Base-by-base conservation (phyloP, 2,797 vertebrate genomes). In the Pseudomugil gertrudae region DNA sequence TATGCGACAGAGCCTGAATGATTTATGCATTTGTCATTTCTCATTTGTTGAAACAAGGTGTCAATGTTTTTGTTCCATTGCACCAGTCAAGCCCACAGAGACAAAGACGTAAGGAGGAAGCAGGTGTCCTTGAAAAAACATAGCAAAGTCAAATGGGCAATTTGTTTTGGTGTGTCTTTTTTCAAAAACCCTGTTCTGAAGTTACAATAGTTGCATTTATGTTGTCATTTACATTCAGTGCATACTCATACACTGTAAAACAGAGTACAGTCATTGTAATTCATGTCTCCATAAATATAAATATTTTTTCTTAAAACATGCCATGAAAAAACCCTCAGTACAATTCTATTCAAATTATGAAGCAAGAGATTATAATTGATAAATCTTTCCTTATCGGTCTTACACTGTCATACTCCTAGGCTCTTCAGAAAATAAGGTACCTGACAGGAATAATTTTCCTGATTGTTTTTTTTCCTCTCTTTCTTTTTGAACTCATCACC, bases 21-120 rank as follows among this genome's bases (percentile, higher is more conserved):
- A 94, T 94, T 92, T 88, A 94, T 92, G 90, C 85, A 85, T 90
- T 92, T 93, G 89, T 93, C 92, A 92, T 93, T 89, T 92, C 78
- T 93, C 91, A 92, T 94, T 94, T 92, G 91, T 89, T 86, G 84
- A 90, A 92, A 92, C 93, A 91, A 90, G 85, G 87, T 89, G 90
- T 92, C 87, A 83, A 87, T 70, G 33, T 86, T 89, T 90, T 81
- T 82, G 83, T 91, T 92, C 84, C 82, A 23, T 72, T 63, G 80
- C 86, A 71, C 80, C 79, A 87, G 88, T 86, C 81, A 81, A 81
- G 84, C 85, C 79, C 71, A 66, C 69, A 55, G 78, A 83, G 88
- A 87, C 62, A 21, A 68, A 64, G 74, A 81, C 66, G 66, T 86
- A 83, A 84, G 71, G 78, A 86, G 69, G 75, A 63, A 72, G 73